These are phyloP conservation scores for Epinotia brunnichana DNA, from an alignment of 2,888 invertebrate genomes.

Conservation along the genomic window DNA sequence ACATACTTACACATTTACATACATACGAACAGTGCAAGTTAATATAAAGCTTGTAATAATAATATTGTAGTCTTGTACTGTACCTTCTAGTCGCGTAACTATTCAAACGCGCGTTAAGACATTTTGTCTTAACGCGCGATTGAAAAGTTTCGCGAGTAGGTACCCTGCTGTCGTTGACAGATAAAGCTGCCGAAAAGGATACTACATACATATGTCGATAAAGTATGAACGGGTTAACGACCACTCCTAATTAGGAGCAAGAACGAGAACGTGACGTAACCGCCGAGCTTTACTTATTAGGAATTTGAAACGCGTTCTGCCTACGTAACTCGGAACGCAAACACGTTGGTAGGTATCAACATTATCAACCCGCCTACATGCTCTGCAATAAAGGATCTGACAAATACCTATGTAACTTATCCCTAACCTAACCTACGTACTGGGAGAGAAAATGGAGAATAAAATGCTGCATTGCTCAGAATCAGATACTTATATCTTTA, in stretches of 20 bases:
- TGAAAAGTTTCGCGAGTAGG: too few species aligned
- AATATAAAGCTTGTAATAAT: too few species aligned
- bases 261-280: conserved; percentile 59
- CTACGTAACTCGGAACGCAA: conserved; percentile 32
- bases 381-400: conserved; percentile 11
- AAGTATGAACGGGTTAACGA: conserved; percentile 67
- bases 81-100: too few species aligned
- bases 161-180: conserved; percentile 37
- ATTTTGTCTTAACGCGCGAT: too few species aligned
- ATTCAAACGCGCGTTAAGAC: too few species aligned
- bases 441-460: not conserved
- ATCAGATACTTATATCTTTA: too few species aligned
- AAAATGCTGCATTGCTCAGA: too few species aligned
- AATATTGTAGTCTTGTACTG: too few species aligned
- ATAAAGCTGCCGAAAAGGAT: conserved; percentile 8
- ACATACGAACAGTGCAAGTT: too few species aligned
- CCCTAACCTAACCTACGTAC: not conserved
- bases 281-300: conserved; percentile 47
- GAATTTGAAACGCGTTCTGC: conserved; percentile 46
- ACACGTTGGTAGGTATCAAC: conserved; percentile 25
- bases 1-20: too few species aligned
- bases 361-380: conserved; percentile 9
- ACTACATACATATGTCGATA: conserved; percentile 43
- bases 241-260: conserved; percentile 61
- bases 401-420: not conserved